Evolutionary conservation across 2,113 vertebrate species (phyloP).

Genomic region (Thinocorus orbignyianus): DNA sequence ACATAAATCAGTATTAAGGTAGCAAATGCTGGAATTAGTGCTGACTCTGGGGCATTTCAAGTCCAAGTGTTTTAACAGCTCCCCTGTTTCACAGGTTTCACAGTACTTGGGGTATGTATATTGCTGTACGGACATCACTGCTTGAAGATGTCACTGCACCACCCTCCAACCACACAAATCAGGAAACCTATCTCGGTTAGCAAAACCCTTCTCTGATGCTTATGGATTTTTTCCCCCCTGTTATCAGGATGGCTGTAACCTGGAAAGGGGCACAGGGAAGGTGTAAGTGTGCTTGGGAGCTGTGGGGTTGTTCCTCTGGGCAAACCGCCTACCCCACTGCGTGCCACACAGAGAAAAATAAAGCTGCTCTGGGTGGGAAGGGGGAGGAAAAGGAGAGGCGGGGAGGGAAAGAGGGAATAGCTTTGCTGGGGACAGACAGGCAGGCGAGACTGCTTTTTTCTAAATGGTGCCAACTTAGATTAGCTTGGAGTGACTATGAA

Average conservation of each 20-base stretch:
- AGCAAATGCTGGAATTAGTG: background rate
- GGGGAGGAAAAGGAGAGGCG: too few species aligned
- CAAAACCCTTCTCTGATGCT: background rate
- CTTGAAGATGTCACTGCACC: background rate
- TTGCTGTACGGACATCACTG: too few species aligned
- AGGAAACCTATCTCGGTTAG: background rate
- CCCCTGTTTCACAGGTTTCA: background rate
- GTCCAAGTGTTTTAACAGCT: background rate
- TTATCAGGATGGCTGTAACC: background rate
- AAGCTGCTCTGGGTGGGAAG: background rate
- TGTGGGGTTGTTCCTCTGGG: background rate
- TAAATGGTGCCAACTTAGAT: background rate
- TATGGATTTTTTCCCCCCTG: background rate
- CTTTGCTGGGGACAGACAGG: background rate
- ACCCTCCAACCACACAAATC: background rate
- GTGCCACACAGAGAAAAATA: background rate
- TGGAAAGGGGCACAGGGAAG: background rate
- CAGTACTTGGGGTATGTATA: rapidly evolving
- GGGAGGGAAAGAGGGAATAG: background rate
- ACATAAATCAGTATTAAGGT: background rate
- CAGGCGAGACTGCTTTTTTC: background rate
- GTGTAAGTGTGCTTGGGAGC: background rate
- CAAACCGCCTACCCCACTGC: background rate
- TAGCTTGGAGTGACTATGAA: constrained; percentile 25
- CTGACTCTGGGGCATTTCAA: background rate